Evolutionary conservation across 1,140 invertebrate species (phyloP), one percentile per base, ranked within the genome.

Genomic region (Drosophila lini): DNA sequence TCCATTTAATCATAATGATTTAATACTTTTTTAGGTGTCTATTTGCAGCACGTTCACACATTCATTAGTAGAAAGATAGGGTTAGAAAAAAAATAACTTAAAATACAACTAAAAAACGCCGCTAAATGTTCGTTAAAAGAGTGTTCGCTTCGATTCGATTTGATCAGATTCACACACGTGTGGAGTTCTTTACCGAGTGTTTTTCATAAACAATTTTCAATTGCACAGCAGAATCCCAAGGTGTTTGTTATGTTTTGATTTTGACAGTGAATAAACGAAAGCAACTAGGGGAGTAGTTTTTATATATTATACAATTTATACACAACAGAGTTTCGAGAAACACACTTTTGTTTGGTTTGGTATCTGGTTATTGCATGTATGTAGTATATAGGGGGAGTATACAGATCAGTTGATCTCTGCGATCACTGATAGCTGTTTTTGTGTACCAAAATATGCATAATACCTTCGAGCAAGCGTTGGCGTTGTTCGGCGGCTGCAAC

Each of bases 401-500:
- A 73, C 40, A 74, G 50, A 63, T 73, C 61, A 61, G 55, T 60
- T 68, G 42, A 75, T 68, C 58, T 79, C 74, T 74, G 69, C 52
- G 58, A 74, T 57, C 57, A 79, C 73, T 74, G 69, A 71, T 48
- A n/a, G 22, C 68, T 58, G 34, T 38, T 55, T 55, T 55, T 55
- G 68, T 71, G 69, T 70, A 71, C 57, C 65, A 68, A 76, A 83
- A 84, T 83, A 53, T 89, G 73, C 69, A 89, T 69, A 85, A 91
- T 91, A 91, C 90, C 90, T 91, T 91, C 90, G 76, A 91, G 86
- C 88, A 91, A 75, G 68, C 90, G 90, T 60, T 85, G 81, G 32
- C 90, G 90, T 77, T 91, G 90, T 91, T 91, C 89, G 64, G 86
- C 88, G 61, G 78, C 82, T 73, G 78, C 81, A 64, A 85, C 88